phyloP scores from a whole-genome alignment of 2,797 vertebrate genomes.

The Clarias pachynema region DNA sequence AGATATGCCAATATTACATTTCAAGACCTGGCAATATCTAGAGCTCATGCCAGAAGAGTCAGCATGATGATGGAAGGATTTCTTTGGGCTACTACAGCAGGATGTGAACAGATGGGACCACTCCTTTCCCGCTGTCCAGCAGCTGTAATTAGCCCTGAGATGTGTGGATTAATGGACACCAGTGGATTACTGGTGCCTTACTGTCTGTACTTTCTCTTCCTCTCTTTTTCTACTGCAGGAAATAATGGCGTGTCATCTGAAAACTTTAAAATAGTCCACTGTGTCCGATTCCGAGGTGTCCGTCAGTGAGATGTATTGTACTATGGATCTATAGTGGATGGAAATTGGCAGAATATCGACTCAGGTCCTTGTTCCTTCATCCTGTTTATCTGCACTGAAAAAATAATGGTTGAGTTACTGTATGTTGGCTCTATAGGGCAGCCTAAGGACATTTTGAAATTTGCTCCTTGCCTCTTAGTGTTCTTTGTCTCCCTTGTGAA shows the following conservation, averaged over 20 bases:
- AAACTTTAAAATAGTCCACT: slow-evolving; percentile 5
- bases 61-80: slow-evolving; percentile 36
- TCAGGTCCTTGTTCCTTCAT: not conserved
- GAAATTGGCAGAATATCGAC: not conserved
- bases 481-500: slow-evolving; percentile 16
- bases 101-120: slow-evolving; percentile 18
- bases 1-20: slow-evolving; percentile 38
- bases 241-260: slow-evolving; percentile 6
- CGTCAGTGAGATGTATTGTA: not conserved
- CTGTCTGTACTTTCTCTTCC: slow-evolving; percentile 38
- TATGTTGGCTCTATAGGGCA: slow-evolving; percentile 18
- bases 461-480: slow-evolving; percentile 11
- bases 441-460: slow-evolving; percentile 33
- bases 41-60: slow-evolving; percentile 10
- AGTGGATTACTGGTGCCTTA: slow-evolving; percentile 35
- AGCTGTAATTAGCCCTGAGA: slow-evolving; percentile 42
- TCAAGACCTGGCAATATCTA: slow-evolving; percentile 23
- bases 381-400: not conserved
- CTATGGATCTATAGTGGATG: not conserved
- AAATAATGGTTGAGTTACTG: not conserved
- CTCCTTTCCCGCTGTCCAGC: slow-evolving; percentile 17
- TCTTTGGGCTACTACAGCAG: slow-evolving; percentile 21
- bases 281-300: not conserved
- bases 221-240: slow-evolving; percentile 22
- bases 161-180: slow-evolving; percentile 49